These are phyloP conservation scores for Rallus crepitans DNA, from an alignment of 2,797 vertebrate genomes.

Conservation along the genomic window DNA sequence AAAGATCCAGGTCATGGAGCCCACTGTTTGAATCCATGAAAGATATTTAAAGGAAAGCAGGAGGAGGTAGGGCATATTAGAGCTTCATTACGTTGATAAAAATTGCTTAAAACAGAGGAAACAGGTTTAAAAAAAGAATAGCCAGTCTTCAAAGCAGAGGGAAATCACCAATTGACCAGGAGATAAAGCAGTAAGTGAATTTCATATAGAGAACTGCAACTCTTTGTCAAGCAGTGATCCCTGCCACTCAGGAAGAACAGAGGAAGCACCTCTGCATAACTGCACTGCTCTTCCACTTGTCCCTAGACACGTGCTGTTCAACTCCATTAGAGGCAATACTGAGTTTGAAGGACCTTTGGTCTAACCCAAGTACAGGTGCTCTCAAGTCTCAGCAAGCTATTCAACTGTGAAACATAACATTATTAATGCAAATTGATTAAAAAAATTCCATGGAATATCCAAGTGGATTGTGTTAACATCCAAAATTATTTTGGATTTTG, in stretches of 20 bases:
- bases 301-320: background rate
- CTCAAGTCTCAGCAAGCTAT: background rate
- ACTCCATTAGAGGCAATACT: background rate
- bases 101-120: background rate
- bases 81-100: background rate
- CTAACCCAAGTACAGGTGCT: background rate
- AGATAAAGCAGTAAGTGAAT: background rate
- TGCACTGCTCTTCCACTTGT: background rate
- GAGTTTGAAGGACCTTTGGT: background rate
- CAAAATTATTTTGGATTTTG: background rate
- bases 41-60: background rate
- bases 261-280: background rate
- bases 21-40: background rate
- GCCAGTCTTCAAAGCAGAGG: background rate
- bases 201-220: background rate
- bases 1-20: background rate
- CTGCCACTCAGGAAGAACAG: background rate
- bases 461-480: background rate
- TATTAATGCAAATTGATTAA: background rate
- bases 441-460: background rate
- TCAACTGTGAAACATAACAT: background rate
- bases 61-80: background rate
- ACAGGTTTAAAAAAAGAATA: background rate
- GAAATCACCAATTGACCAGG: background rate
- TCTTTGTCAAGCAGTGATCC: background rate